Evolutionary conservation across 2,797 vertebrate genomes (phyloP), one percentile per base, ranked within the genome.

Genomic region (Helicolenus hilgendorfi): DNA sequence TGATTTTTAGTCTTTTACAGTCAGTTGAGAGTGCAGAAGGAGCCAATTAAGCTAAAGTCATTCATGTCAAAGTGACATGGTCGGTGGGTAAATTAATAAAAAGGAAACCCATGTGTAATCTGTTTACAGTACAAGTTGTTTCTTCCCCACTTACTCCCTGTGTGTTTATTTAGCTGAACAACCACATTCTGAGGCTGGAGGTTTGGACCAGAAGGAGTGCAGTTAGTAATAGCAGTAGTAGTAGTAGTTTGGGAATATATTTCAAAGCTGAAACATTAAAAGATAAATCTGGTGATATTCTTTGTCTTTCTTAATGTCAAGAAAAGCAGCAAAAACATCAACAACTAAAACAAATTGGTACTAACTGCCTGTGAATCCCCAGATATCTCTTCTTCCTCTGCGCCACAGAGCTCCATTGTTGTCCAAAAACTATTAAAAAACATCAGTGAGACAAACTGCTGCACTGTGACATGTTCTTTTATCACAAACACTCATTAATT

Each of bases 31-130:
- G 29, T 7, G 38, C 38, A 33, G 27, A 35, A 31, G 62, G 22
- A 79, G 64, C 27, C 60, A 83, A 70, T 77, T 59, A 38, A 41
- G 11, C 29, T 36, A 27, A 80, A 67, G 79, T 71, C 65, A 45
- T 10, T 22, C 10, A 38, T 15, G 35, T 26, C 55, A 60, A 67
- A 55, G 24, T 38, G 27, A 49, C 4, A 22, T 7, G 31, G 4
- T 22, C 1, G 2, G 38, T 20, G 56, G 26, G 15, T 27, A 14
- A 24, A 67, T 26, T 13, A 31, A 68, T 41, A 15, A 24, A 33
- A 24, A 11, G 20, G n/a, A 59, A 49, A 56, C 41, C 41, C 41
- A 45, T 31, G 53, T 49, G 65, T 63, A n/a, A 56, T 45, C 3
- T 36, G 20, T n/a, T 31, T 45, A 41, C 55, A 13, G 38, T n/a